Base-by-base conservation (phyloP, 30 jellyfish, hydroid and myxozoan species). In the Clytia hemisphaerica region DNA sequence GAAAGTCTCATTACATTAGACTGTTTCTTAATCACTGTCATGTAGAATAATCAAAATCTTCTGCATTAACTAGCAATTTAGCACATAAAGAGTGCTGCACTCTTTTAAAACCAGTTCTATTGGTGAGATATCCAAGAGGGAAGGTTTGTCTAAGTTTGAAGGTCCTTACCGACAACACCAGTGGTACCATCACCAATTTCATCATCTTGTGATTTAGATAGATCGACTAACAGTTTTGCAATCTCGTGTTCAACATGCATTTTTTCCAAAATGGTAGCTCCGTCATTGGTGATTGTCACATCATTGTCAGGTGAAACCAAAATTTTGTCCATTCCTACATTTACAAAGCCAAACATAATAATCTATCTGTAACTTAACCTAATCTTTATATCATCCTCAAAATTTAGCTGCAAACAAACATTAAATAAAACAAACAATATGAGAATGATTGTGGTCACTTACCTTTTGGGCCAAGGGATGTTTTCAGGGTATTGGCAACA, bases 101-200 rank as follows among this genome's bases (percentile, higher is more conserved):
- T n/a, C n/a, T n/a, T n/a, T n/a, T n/a, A n/a, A n/a, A n/a, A n/a
- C n/a, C n/a, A n/a, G n/a, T n/a, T n/a, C n/a, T n/a, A n/a, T n/a
- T n/a, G n/a, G n/a, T n/a, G n/a, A n/a, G n/a, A n/a, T n/a, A n/a
- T n/a, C n/a, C n/a, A n/a, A n/a, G n/a, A n/a, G n/a, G n/a, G n/a
- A n/a, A n/a, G n/a, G n/a, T n/a, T n/a, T n/a, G n/a, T n/a, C n/a
- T n/a, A n/a, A n/a, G n/a, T n/a, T n/a, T n/a, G n/a, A n/a, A n/a
- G n/a, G n/a, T n/a, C n/a, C 87, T 42, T 78, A 85, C 96, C 96
- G 24, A 92, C 99, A 72, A 92, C 99, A 3, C 99, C 99, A 69
- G 99, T 92, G 6, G 99, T 92, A 18, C 99, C 99, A 80, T 92
- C 99, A 40, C 99, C 99, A 64, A 92, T 92, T 92, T 92, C 99